Percentiles rank a stretch among this genome's conserved stretches.
These are phyloP conservation scores for Brassicogethes aeneus DNA, from an alignment of 2,888 invertebrate genomes.

Conservation along the genomic window DNA sequence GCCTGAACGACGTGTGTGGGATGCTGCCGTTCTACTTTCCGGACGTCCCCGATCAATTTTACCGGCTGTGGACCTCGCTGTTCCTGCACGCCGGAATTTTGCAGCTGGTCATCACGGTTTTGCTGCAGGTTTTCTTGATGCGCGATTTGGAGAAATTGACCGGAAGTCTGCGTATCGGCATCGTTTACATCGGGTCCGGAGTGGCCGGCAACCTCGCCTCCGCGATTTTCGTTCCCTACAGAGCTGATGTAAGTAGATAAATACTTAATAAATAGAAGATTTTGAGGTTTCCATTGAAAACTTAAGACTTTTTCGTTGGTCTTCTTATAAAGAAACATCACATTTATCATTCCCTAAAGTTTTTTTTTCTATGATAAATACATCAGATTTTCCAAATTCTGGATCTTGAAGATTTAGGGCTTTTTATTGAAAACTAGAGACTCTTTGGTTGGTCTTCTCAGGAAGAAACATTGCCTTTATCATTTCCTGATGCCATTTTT, in stretches of 20 bases:
- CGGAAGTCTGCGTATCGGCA: constrained; percentile 83
- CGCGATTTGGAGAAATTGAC: constrained; percentile 93
- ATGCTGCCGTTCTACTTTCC: constrained; percentile 94
- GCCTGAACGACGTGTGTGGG: constrained; percentile 89
- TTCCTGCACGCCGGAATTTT: constrained; percentile 95
- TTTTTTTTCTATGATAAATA: too few species aligned
- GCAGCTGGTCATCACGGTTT: constrained; percentile 79
- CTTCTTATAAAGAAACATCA: too few species aligned
- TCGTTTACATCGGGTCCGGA: constrained; percentile 91
- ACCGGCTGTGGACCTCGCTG: constrained; percentile 90
- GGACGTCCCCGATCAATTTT: constrained; percentile 93
- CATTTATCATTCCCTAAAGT: too few species aligned
- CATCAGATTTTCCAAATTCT: too few species aligned
- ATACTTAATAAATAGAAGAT: too few species aligned
- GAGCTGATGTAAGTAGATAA: constrained; percentile 80
- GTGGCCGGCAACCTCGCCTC: constrained; percentile 95
- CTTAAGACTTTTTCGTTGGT: too few species aligned
- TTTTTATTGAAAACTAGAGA: too few species aligned
- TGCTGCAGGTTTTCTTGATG: constrained; percentile 91
- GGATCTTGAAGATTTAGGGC: too few species aligned
- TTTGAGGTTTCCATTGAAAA: too few species aligned
- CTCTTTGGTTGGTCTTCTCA: too few species aligned
- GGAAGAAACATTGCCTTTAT: too few species aligned
- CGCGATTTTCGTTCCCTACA: constrained; percentile 93
- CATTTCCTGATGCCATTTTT: too few species aligned